These are phyloP conservation scores for Erpetoichthys calabaricus DNA, from an alignment of 2,797 vertebrate genomes.

Conservation along the genomic window DNA sequence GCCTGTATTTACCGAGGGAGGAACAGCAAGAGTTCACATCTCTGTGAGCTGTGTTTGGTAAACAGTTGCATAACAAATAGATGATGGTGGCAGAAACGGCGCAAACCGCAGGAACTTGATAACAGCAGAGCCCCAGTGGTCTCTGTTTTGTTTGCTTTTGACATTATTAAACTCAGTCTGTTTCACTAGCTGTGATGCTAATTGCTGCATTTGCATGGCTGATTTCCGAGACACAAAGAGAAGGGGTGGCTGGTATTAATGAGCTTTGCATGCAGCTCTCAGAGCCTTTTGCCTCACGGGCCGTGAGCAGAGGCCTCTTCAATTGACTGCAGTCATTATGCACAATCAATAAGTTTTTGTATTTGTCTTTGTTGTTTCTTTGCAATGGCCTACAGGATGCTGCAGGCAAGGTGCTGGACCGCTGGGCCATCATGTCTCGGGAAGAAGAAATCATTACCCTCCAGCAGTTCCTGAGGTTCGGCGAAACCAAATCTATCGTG, in stretches of 20 bases:
- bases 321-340: conserved; percentile 62
- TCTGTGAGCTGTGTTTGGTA: conserved; percentile 36
- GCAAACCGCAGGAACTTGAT: conserved; percentile 32
- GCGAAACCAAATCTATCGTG: conserved; percentile 98
- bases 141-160: conserved; percentile 46
- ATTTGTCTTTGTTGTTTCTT: conserved; percentile 79
- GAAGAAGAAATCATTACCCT: conserved; percentile 99
- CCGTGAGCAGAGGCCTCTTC: conserved; percentile 42
- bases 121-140: conserved; percentile 32
- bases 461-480: conserved; percentile 97
- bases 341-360: conserved; percentile 80
- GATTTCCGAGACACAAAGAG: conserved; percentile 17
- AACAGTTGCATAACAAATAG: conserved; percentile 31
- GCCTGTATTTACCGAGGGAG: conserved; percentile 27
- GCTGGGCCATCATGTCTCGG: conserved; percentile 98
- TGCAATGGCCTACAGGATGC: conserved; percentile 86
- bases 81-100: conserved; percentile 36
- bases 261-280: conserved; percentile 44
- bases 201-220: conserved; percentile 40
- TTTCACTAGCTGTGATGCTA: conserved; percentile 42
- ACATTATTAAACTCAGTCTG: conserved; percentile 41
- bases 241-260: conserved; percentile 33
- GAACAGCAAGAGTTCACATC: conserved; percentile 38
- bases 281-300: conserved; percentile 47
- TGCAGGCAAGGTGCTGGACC: conserved; percentile 98